A percentile compares a stretch with the other conserved stretches of the same genome.
phyloP scores from a whole-genome alignment of 2,113 vertebrate species.

The Pseudorhombus dupliciocellatus region DNA sequence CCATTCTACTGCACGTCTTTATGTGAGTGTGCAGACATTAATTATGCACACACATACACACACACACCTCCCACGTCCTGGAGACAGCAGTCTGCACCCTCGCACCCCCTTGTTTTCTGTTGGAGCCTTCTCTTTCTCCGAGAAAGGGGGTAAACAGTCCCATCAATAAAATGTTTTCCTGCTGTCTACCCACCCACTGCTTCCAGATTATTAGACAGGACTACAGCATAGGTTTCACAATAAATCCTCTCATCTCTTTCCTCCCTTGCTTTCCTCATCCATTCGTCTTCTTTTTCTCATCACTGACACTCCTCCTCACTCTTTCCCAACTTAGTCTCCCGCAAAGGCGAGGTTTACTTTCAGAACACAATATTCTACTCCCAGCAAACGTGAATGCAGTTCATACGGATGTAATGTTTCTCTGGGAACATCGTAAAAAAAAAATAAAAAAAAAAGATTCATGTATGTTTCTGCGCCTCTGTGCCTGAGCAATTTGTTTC shows the following conservation, averaged over 20 bases:
- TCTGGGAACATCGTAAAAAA: neutral
- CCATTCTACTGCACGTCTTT: neutral
- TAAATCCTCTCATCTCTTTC: constrained; percentile 51
- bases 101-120: constrained; percentile 38
- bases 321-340: constrained; percentile 4
- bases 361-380: neutral
- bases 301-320: constrained; percentile 18
- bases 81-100: constrained; percentile 12
- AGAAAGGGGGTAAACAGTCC: constrained; percentile 59
- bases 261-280: constrained; percentile 31
- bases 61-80: constrained; percentile 5
- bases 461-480: neutral
- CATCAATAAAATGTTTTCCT: constrained; percentile 67
- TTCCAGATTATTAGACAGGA: constrained; percentile 62
- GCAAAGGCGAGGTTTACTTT: constrained; percentile 10
- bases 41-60: constrained; percentile 16
- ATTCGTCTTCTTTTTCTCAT: constrained; percentile 42
- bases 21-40: constrained; percentile 38
- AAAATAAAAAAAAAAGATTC: neutral
- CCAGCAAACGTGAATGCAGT: neutral
- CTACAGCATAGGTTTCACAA: constrained; percentile 56
- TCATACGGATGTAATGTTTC: neutral
- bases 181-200: constrained; percentile 67
- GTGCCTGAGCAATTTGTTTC: neutral
- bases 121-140: constrained; percentile 11